A percentile compares a stretch with the other conserved stretches of the same genome.
Evolutionary conservation across 2,113 vertebrate genomes (phyloP).

Genomic region (Scophthalmus maximus): DNA sequence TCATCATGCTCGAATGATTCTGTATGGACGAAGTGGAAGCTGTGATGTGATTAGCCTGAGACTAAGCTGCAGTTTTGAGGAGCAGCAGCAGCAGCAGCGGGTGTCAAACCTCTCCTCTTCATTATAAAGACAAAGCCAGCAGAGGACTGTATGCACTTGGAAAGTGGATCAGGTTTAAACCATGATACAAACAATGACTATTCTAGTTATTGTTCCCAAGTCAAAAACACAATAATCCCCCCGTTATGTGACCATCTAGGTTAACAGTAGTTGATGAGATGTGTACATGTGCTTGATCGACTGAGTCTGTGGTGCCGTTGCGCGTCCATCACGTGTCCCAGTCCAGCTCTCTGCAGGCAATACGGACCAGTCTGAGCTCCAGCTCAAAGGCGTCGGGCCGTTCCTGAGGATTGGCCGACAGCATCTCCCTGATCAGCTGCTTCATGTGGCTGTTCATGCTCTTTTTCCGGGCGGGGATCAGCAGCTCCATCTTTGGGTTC

Average conservation of each 20-base stretch:
- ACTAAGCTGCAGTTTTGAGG: constrained; percentile 56
- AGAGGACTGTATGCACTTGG: constrained; percentile 41
- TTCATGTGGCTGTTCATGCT: constrained; percentile 96
- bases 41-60: constrained; percentile 69
- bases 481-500: constrained; percentile 97
- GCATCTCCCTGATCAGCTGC: constrained; percentile 95
- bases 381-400: constrained; percentile 95
- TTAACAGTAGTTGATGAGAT: constrained; percentile 44
- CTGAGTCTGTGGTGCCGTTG: constrained; percentile 7
- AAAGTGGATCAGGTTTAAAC: constrained; percentile 48
- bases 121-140: constrained; percentile 52
- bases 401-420: constrained; percentile 96
- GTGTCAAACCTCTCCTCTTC: constrained; percentile 36
- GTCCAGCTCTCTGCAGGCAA: constrained; percentile 94
- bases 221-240: constrained; percentile 15
- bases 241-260: constrained; percentile 4
- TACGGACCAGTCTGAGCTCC: constrained; percentile 94
- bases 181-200: constrained; percentile 17
- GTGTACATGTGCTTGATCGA: constrained; percentile 40
- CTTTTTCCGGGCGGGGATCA: constrained; percentile 94
- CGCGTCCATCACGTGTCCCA: constrained; percentile 92
- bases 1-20: constrained; percentile 1
- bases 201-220: constrained; percentile 35
- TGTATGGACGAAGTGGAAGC: constrained; percentile 50
- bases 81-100: constrained; percentile 56